Base-by-base conservation (phyloP, 2,113 vertebrate species). In the Bos indicus region DNA sequence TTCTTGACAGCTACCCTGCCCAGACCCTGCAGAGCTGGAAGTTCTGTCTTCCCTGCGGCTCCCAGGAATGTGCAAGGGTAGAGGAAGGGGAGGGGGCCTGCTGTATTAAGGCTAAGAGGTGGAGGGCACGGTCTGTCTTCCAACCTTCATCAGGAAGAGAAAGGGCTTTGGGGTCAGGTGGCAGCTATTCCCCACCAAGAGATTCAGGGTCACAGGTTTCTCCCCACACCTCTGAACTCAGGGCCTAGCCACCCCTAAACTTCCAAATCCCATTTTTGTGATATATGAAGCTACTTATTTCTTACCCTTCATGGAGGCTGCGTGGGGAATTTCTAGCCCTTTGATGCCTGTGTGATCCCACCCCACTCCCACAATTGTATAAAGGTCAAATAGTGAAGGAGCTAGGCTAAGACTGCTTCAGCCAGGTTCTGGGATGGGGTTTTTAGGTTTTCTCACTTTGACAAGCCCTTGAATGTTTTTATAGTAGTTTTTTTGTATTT, bases 401-500 rank as follows among this genome's bases (percentile, higher is more conserved):
- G 54, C 81, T 95, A 97, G 90, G 82, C 64, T 74, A 89, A 89
- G 83, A 74, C 89, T 91, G 83, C 93, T 97, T 89, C 78, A 77
- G 94, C 59, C 52, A 95, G 89, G 92, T 94, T 92, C 93, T 98
- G 98, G 97, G 98, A 97, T 98, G 97, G 97, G 88, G 86, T 97
- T 94, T 89, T 90, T 91, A 89, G 98, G 97, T 98, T 98, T 98
- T 98, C 98, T 98, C 97, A 51, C 96, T 98, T 99, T 98, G 98
- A 98, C 46, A 97, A 98, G 98, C 98, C 98, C 98, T 97, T 97
- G 98, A 98, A 98, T 99, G 98, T 99, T 99, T 99, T 99, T 99
- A 97, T 99, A 99, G 99, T 98, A 97, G 74, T 95, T 90, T 98
- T 99, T 98, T 99, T 97, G 98, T 98, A 98, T 97, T 95, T 97